A percentile compares a stretch with the other conserved stretches of the same genome.
Evolutionary conservation across 1,140 invertebrate species (phyloP).

Genomic region (Conus ventricosus): DNA sequence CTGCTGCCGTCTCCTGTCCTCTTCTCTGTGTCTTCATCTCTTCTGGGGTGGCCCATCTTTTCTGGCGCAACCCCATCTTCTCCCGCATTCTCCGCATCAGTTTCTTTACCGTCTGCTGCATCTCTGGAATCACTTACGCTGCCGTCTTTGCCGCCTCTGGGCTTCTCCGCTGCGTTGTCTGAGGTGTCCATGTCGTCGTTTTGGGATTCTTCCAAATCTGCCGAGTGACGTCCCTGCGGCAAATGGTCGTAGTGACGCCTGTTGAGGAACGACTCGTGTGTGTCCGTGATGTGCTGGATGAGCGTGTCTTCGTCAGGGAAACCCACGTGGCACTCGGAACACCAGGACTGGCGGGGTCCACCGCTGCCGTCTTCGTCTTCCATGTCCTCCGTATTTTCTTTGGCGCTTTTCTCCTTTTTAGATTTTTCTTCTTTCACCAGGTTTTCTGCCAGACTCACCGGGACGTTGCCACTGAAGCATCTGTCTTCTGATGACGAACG

Average conservation of each 20-base stretch:
- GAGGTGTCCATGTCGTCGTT: not conserved
- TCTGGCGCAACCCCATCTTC: not conserved
- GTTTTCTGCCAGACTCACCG: not conserved
- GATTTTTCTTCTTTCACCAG: not conserved
- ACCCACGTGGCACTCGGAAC: constrained; percentile 63
- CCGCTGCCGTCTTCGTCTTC: constrained; percentile 2
- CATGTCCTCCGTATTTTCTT: not conserved
- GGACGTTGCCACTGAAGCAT: not conserved
- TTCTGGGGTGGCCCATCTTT: not conserved
- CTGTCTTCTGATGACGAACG: not conserved
- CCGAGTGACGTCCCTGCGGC: not conserved
- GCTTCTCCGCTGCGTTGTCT: not conserved
- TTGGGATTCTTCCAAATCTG: not conserved
- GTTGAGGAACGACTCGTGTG: constrained; percentile 48
- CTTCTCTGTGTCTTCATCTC: too few species aligned
- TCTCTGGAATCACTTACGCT: not conserved
- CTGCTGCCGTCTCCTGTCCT: not conserved
- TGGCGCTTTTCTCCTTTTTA: not conserved
- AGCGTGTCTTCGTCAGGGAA: constrained; percentile 56
- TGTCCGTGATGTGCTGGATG: constrained; percentile 51
- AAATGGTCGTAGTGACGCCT: not conserved
- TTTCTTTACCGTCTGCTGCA: not conserved
- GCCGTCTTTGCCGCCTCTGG: not conserved
- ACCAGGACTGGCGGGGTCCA: constrained; percentile 58
- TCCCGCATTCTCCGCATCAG: not conserved